Percentiles rank a stretch among this genome's conserved stretches.
Conservation (phyloP, 2,113 vertebrate genomes). For the Ornithorhynchus anatinus region DNA sequence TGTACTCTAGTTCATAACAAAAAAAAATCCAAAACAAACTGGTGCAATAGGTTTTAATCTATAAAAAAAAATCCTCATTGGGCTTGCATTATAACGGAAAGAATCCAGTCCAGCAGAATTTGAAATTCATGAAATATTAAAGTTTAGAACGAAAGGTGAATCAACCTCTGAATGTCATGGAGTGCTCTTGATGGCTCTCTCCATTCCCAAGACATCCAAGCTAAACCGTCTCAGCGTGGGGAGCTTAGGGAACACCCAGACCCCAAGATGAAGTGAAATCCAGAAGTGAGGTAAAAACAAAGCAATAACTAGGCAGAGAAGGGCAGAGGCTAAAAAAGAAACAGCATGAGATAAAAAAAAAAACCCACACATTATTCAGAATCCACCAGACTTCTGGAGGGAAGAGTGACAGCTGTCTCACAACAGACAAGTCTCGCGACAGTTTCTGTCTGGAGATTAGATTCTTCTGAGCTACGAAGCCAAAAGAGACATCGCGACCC, state of each 20-base stretch:
- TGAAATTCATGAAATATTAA: background rate
- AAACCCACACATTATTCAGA: background rate
- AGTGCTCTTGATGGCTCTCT: rapidly evolving
- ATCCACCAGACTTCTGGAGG: background rate
- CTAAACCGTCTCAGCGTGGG: rapidly evolving
- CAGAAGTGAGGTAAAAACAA: background rate
- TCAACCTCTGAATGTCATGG: background rate
- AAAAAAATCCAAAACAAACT: background rate
- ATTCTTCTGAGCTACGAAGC: background rate
- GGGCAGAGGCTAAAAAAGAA: too few species aligned
- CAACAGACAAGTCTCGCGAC: too few species aligned
- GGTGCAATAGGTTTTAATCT: background rate
- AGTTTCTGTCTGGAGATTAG: rapidly evolving
- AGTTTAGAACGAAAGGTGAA: rapidly evolving
- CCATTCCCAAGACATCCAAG: rapidly evolving
- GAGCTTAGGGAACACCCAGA: background rate
- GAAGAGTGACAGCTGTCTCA: background rate
- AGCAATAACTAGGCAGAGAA: background rate
- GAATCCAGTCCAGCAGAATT: background rate
- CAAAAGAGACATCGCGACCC: rapidly evolving
- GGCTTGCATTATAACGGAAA: background rate
- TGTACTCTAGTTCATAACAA: background rate
- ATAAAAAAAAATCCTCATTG: background rate
- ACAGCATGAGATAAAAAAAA: too few species aligned
- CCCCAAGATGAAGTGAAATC: rapidly evolving